Percentiles rank a stretch among this genome's conserved stretches.
Evolutionary conservation across 2,888 invertebrate species (phyloP).

Genomic region (Drosophila anceps): DNA sequence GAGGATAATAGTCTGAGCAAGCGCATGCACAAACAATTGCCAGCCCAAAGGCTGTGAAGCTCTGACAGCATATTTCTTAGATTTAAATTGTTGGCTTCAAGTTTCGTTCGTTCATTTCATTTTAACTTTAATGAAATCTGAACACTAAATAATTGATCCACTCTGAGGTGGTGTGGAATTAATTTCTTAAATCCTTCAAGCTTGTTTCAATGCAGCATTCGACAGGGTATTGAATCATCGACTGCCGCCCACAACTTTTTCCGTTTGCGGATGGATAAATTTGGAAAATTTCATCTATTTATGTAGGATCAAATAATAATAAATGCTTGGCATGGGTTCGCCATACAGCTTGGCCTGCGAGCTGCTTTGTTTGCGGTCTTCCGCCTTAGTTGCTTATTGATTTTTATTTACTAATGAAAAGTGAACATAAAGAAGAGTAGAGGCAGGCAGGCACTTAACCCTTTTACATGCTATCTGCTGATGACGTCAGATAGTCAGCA

Average conservation of each 20-base stretch:
- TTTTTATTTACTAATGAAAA: conserved; percentile 78
- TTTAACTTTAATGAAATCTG: not conserved
- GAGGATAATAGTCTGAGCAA: conserved; percentile 28
- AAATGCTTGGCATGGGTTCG: conserved; percentile 12
- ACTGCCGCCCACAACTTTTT: not conserved
- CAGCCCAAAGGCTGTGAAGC: not conserved
- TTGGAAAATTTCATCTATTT: conserved; percentile 8
- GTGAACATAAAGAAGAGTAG: conserved; percentile 62
- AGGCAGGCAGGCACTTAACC: conserved; percentile 59
- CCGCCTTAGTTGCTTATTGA: conserved; percentile 56
- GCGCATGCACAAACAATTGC: conserved; percentile 18
- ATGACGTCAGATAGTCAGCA: conserved; percentile 73
- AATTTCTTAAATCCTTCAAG: not conserved
- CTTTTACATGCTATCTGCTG: conserved; percentile 78
- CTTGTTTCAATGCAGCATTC: not conserved
- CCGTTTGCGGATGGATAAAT: not conserved
- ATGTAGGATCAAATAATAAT: conserved; percentile 4
- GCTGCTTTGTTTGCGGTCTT: conserved; percentile 20
- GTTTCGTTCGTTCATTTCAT: not conserved
- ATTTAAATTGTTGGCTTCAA: not conserved
- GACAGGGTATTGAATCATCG: not conserved
- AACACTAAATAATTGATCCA: not conserved
- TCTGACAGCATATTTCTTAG: not conserved
- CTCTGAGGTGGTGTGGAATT: no score
- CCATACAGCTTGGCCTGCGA: conserved; percentile 23